Base-by-base conservation (phyloP, 2,797 vertebrate species). In the Pelochelys cantorii region DNA sequence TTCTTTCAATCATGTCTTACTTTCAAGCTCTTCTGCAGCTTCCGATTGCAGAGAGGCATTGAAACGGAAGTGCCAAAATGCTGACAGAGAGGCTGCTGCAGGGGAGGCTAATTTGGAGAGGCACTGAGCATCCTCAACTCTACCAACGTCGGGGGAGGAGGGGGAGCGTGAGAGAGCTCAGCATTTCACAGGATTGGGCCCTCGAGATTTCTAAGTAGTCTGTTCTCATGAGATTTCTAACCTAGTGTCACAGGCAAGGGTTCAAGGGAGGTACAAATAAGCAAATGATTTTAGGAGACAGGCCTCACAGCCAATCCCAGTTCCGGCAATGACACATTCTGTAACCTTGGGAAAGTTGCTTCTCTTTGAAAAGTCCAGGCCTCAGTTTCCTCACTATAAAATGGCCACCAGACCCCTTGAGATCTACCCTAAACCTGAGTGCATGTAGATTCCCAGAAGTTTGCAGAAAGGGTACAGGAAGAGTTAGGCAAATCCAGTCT, bases 61-160 rank as follows among this genome's bases (percentile, higher is more conserved):
- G 42, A 27, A 25, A 27, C 14, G 2, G 0, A 84, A 94, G 85
- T 85, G 82, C 42, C 79, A 74, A 37, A n/a, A 92, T 57, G 89
- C 87, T 68, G 81, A 85, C 27, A 88, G 29, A 90, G 37, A 27
- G 85, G 20, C 59, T 93, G 65, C 48, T 93, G 87, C 85, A 42
- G 75, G 60, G 90, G 82, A 71, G 12, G 62, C 91, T 83, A 14
- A 4, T 84, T 87, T 77, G 62, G 77, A 93, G 75, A 79, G n/a
- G 80, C 27, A n/a, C 65, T 71, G n/a, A 71, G 65, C n/a, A 34
- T 68, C 65, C 78, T 91, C 60, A 57, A 60, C 81, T 87, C 17
- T 14, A 68, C 27, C 74, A 75, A 42, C n/a, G 53, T 54, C 1
- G 55, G 20, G 31, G 15, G 62, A 42, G 54, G 60, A 25, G 31